Percentiles rank a stretch among this genome's conserved stretches.
phyloP scores from a whole-genome alignment of 2,888 invertebrate species.

The Idaea dimidiata region DNA sequence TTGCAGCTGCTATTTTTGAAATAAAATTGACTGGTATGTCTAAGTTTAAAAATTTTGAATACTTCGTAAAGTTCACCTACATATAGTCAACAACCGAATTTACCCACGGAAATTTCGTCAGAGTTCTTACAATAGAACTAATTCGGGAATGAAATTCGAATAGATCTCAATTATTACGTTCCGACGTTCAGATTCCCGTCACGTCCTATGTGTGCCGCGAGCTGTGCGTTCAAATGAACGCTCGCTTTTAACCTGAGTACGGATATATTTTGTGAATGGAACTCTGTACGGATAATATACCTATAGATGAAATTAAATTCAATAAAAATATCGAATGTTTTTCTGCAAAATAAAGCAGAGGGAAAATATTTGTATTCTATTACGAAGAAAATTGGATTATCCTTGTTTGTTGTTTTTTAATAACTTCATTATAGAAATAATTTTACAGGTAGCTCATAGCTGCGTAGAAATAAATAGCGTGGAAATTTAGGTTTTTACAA shows the following conservation, averaged over 20 bases:
- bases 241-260: constrained; percentile 20
- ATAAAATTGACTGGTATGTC: too few species aligned
- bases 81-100: background rate
- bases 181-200: constrained; percentile 21
- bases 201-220: constrained; percentile 18
- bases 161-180: constrained; percentile 6
- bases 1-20: too few species aligned
- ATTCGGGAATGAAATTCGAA: constrained; percentile 9
- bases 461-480: background rate
- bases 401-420: background rate
- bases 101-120: background rate
- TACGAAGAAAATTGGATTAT: background rate
- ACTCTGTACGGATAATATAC: constrained; percentile 13
- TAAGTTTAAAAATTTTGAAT: background rate
- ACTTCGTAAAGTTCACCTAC: background rate
- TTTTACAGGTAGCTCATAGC: background rate
- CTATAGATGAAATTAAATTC: constrained; percentile 6
- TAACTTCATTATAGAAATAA: background rate
- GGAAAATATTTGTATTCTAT: background rate
- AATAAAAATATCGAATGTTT: constrained; percentile 5
- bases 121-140: background rate
- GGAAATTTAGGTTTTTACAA: background rate
- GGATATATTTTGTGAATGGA: constrained; percentile 20
- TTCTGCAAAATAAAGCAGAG: constrained; percentile 7
- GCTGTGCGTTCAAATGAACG: constrained; percentile 16